Percentiles rank a stretch among this genome's conserved stretches.
phyloP scores from a whole-genome alignment of 2,797 vertebrate genomes.

The Dendrocincla tyrannina region DNA sequence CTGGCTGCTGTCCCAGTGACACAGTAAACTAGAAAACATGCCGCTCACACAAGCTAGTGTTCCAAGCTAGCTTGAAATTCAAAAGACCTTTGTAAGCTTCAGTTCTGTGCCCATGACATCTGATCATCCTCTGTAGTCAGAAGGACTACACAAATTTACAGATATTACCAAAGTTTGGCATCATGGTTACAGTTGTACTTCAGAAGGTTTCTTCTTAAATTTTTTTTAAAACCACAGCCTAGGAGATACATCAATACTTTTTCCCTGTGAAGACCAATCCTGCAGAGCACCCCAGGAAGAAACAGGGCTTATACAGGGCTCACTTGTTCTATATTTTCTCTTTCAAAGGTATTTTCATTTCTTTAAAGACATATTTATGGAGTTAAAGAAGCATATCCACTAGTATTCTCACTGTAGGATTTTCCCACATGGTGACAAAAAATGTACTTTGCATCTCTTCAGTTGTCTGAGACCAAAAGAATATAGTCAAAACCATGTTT shows the following conservation, averaged over 20 bases:
- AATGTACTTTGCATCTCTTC: not conserved
- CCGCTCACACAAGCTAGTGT: fast-evolving
- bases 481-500: not conserved
- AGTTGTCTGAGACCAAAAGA: not conserved
- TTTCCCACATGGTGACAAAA: not conserved
- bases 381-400: not conserved
- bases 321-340: not conserved
- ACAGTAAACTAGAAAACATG: not conserved
- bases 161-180: not conserved
- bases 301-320: not conserved
- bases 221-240: not conserved
- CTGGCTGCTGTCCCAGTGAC: not conserved
- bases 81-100: not conserved
- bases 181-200: not conserved
- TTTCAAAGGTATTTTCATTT: not conserved
- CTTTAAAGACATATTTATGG: not conserved
- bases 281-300: not conserved
- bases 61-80: not conserved
- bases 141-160: not conserved
- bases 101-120: not conserved
- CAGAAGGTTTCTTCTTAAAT: not conserved
- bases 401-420: not conserved
- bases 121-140: not conserved
- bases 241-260: not conserved
- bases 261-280: not conserved